Conservation (phyloP, 2,797 vertebrate genomes). For the Sciurus carolinensis region DNA sequence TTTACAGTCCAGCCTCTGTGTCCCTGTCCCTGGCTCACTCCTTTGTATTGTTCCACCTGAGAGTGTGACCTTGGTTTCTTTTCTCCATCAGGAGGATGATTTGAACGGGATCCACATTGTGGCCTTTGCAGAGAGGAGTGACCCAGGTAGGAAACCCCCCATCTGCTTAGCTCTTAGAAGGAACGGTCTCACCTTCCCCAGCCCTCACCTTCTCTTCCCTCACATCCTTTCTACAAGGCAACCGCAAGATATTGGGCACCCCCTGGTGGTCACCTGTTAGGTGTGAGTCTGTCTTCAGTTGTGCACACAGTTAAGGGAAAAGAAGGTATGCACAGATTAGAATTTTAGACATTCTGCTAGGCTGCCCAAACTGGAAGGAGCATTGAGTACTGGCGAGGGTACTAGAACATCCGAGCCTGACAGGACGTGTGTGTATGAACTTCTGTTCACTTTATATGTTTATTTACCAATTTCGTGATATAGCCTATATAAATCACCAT, state of each 20-base stretch:
- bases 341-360: neutral
- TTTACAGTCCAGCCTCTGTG: neutral
- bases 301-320: neutral
- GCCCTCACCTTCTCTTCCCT: neutral
- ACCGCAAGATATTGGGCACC: neutral
- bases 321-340: neutral
- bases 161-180: no score
- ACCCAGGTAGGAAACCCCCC: constrained; percentile 92
- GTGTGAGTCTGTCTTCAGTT: neutral
- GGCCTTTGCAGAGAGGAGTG: constrained; percentile 98
- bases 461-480: neutral
- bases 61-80: constrained; percentile 12
- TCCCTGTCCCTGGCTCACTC: neutral
- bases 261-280: constrained; percentile 35
- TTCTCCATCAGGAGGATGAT: constrained; percentile 94
- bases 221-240: neutral
- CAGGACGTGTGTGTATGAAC: neutral
- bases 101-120: constrained; percentile 98
- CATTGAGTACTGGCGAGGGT: no score
- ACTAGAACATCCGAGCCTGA: neutral
- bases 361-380: neutral
- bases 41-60: neutral
- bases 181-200: neutral
- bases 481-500: neutral
- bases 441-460: neutral